Percentiles rank a stretch among this genome's conserved stretches.
These are phyloP conservation scores for Azorinus chamasolen DNA, from an alignment of 2,888 invertebrate genomes.

Conservation along the genomic window DNA sequence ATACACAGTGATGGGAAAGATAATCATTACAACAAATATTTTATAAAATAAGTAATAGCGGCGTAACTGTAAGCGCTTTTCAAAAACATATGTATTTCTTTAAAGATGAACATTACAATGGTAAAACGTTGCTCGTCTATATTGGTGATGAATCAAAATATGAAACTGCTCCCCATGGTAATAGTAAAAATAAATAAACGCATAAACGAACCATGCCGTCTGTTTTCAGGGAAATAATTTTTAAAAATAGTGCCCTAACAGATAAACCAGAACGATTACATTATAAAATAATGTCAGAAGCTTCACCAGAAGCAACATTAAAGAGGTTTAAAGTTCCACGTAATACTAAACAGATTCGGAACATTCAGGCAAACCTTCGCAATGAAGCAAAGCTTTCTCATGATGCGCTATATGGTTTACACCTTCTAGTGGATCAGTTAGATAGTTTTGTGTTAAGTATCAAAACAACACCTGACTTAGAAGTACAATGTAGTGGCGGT, in stretches of 20 bases:
- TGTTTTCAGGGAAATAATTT: too few relatives aligned
- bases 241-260: too few relatives aligned
- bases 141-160: constrained; percentile 3
- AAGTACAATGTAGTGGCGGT: background rate
- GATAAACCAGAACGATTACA: too few relatives aligned
- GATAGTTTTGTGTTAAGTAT: background rate
- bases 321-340: background rate
- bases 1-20: constrained; percentile 3
- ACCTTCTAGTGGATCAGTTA: background rate
- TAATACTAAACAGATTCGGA: background rate
- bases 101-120: constrained; percentile 9
- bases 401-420: constrained; percentile 5
- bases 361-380: background rate
- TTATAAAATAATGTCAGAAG: background rate
- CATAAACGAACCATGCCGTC: constrained; percentile 1
- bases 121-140: constrained; percentile 8
- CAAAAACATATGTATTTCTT: constrained; percentile 12
- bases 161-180: background rate
- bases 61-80: background rate
- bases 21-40: background rate
- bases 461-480: constrained; percentile 10
- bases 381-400: background rate
- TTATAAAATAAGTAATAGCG: constrained; percentile 12
- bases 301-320: too few relatives aligned
- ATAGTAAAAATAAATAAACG: background rate